Evolutionary conservation across 2,797 vertebrate species (phyloP), one percentile per base, ranked within the genome.

Genomic region (Coendou prehensilis): DNA sequence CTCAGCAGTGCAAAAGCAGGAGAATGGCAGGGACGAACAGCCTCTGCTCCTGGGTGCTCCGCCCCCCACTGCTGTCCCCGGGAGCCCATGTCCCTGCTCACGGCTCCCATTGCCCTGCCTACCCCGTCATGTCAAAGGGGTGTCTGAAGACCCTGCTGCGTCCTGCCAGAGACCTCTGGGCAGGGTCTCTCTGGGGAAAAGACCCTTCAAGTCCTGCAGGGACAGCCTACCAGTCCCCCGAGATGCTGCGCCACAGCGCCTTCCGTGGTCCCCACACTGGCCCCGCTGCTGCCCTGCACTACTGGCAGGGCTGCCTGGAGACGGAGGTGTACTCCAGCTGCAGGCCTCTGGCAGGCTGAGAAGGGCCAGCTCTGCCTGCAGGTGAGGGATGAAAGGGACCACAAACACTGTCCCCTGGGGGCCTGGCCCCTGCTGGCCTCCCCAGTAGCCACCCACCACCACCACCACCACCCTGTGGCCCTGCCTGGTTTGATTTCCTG

Each of bases 211-310:
- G 61, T 71, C 54, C 45, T 1, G 0, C 52, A 22, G 0, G 4
- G 41, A 63, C 28, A 47, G 91, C 28, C 41, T n/a, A 17, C 84
- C 14, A 4, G 20, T 45, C 47, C 37, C 78, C 23, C 28, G 1
- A 14, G 50, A 50, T 78, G 63, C 71, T 26, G 18, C 5, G 28
- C 76, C 41, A 9, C 1, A 2, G 30, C 41, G 9, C 57, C 93
- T 76, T 33, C 61, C 1, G 0, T 0, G 50, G 10, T 13, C 45
- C 41, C 50, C 9, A 85, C 28, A 30, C 63, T 28, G 14, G 33
- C 30, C 5, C 80, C 0, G 8, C 33, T 18, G 9, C 41, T 0
- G 14, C 64, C 26, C 9, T 37, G 37, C 8, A 15, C 82, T n/a
- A 57, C 89, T 1, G 1, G 33, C 20, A 84, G 80, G 93, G 86